Base-by-base conservation (phyloP, 2,113 vertebrate genomes). In the Struthio camelus region DNA sequence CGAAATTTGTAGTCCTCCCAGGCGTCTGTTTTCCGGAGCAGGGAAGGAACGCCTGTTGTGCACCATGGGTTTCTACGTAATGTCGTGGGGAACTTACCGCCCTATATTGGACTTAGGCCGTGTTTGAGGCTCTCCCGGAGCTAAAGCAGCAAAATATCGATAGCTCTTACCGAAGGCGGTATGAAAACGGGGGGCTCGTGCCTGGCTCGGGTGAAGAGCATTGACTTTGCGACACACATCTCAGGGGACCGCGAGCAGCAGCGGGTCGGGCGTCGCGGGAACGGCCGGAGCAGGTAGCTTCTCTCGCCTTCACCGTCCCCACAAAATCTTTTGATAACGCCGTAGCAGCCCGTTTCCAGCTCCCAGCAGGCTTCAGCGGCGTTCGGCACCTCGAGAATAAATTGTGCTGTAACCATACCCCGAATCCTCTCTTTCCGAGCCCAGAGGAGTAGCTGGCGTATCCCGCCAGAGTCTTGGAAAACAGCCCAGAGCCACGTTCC, bases 261-360 rank as follows among this genome's bases (percentile, higher is more conserved):
- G 3, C 0, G 2, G 12, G 32, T 59, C n/a, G n/a, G 40, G 9
- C 23, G 2, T 1, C 27, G 50, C 61, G 15, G 20, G 65, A 46
- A 24, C 0, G 4, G 12, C 46, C 20, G 15, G 53, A 56, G 78
- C 44, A 67, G 59, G 4, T 16, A 48, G n/a, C 1, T 1, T 73
- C 46, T 69, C 3, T 1, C 36, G 27, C 48, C 54, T 62, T 56
- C 34, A 16, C 23, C 36, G 11, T 6, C 67, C 24, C 61, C 46
- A 19, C 42, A 48, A 44, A 75, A 79, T 36, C 48, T 38, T 54
- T 42, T 80, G 38, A 56, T 59, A 48, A 32, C 34, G 2, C 40
- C 10, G 42, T 42, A 76, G 69, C 54, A 58, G 27, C 32, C 69
- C 40, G 8, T 42, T 86, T 64, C 42, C 34, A 79, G 77, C 48